Base-by-base conservation (phyloP, 2,888 invertebrate species). In the Cactoblastis cactorum region DNA sequence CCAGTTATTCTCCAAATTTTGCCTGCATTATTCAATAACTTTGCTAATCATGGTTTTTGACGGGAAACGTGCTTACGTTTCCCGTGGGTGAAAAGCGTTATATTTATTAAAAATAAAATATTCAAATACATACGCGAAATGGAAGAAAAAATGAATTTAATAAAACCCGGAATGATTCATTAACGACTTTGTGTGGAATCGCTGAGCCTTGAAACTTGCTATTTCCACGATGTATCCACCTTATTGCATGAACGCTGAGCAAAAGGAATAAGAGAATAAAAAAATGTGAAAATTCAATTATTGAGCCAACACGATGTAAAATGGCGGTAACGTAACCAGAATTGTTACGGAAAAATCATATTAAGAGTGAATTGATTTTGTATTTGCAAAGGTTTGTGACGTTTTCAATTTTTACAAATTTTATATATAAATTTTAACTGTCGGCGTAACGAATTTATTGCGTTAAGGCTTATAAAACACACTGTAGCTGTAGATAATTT, bases 221-320 rank as follows among this genome's bases (percentile, higher is more conserved):
- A 17, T 48, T 48, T 22, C 17, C 37, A 18, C 28, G 24, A 14
- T 38, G 38, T 48, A 47, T 35, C 14, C 47, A 14, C 37, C 37
- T 38, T 48, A 48, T 38, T 48, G 47, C 47, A 28, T 37, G 24
- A 48, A 24, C 37, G 24, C 35, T 4, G 47, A 32, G 24, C 35
- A 6, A 48, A 48, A 24, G 24, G 22, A 38, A 48, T 48, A 28
- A 38, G n/a, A 22, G 28, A 37, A 48, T 37, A 48, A 48, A 48
- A 48, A 24, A 37, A 38, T 48, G 37, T 37, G 11, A 35, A 37
- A 38, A 48, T 48, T 28, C 47, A 48, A 48, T 48, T 48, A 48
- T 37, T 15, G 37, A 48, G 6, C n/a, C 22, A 37, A 35, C 12
- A 22, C 2, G 47, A 32, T 46, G 35, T 46, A 35, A 47, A 37